Evolutionary conservation across 2,888 invertebrate species (phyloP).

Genomic region (Drosophila pegasa): DNA sequence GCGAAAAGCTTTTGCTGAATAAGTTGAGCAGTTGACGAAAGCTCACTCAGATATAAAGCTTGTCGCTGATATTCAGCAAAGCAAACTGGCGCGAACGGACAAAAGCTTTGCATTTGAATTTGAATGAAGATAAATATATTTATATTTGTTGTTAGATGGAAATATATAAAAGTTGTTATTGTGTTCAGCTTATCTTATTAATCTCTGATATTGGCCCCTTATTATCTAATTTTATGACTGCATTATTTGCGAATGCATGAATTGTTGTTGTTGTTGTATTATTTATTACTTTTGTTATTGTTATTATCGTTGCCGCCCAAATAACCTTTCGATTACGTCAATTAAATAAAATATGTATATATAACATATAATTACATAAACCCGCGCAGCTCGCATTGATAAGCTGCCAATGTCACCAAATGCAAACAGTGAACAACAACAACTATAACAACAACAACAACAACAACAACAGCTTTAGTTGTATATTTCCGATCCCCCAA

Average conservation of each 20-base stretch:
- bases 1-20: constrained; percentile 55
- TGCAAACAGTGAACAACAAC: constrained; percentile 46
- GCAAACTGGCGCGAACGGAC: constrained; percentile 29
- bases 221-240: constrained; percentile 19
- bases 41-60: constrained; percentile 44
- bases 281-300: constrained; percentile 16
- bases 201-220: neutral
- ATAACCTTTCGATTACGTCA: constrained; percentile 73
- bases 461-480: constrained; percentile 22
- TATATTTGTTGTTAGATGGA: neutral
- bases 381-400: constrained; percentile 51
- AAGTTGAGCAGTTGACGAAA: constrained; percentile 42
- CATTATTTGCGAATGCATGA: constrained; percentile 12
- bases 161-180: neutral
- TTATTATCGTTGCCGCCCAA: constrained; percentile 54
- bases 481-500: constrained; percentile 31
- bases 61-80: constrained; percentile 24
- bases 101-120: constrained; percentile 15
- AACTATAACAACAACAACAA: constrained; percentile 23
- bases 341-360: constrained; percentile 62
- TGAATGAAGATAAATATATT: neutral
- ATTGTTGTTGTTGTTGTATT: constrained; percentile 15
- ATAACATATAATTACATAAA: constrained; percentile 59
- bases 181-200: constrained; percentile 1
- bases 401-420: constrained; percentile 52